phyloP scores from a whole-genome alignment of 2,113 vertebrate species.

The Xiphorhynchus elegans region DNA sequence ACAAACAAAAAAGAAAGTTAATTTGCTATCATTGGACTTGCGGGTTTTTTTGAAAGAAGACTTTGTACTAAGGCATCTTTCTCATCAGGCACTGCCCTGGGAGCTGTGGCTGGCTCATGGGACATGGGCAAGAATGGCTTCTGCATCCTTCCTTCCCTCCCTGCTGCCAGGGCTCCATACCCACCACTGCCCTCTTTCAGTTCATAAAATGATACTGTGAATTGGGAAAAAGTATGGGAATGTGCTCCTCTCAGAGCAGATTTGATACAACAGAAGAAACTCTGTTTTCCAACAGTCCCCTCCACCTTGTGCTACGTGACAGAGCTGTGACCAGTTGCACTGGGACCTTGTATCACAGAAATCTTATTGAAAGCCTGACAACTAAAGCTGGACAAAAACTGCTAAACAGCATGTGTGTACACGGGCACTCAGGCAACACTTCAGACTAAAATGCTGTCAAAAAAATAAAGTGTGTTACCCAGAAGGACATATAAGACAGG shows the following conservation, averaged over 20 bases:
- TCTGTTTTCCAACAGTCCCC: background rate
- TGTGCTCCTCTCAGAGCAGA: background rate
- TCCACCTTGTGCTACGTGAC: background rate
- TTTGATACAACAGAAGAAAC: background rate
- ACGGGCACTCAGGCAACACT: background rate
- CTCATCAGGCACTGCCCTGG: background rate
- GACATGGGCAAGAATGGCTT: rapidly evolving
- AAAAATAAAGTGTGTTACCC: background rate
- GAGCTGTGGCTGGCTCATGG: background rate
- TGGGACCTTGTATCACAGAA: background rate
- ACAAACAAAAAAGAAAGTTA: background rate
- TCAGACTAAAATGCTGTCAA: background rate
- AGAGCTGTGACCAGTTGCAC: background rate
- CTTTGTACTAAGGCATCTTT: background rate
- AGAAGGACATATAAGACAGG: background rate
- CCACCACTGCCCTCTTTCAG: background rate
- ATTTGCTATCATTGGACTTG: background rate
- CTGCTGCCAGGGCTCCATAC: background rate
- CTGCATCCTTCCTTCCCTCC: background rate
- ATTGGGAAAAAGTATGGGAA: background rate
- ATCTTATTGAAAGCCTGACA: background rate
- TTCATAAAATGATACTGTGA: background rate
- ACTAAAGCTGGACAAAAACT: background rate
- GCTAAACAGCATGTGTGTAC: background rate
- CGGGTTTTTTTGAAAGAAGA: background rate